Percentiles rank a stretch among this genome's conserved stretches.
Conservation (phyloP, 2,888 invertebrate genomes). For the Yponomeuta evonymella region DNA sequence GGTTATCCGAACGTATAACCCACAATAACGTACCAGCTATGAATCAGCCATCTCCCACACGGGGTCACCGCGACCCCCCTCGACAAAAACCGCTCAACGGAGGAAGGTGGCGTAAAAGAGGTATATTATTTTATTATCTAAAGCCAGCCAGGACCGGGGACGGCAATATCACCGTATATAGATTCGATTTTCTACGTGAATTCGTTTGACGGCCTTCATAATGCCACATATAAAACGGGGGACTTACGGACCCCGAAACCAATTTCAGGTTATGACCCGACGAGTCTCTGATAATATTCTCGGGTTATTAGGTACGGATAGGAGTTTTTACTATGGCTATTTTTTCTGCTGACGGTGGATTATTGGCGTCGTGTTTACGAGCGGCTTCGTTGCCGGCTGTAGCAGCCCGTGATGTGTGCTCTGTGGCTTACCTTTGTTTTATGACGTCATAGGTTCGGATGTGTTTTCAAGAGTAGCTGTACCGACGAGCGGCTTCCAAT, state of each 20-base stretch:
- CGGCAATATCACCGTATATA: conserved; percentile 75
- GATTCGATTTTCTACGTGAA: conserved; percentile 79
- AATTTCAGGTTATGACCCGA: conserved; percentile 77
- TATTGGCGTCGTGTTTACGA: conserved; percentile 69
- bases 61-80: conserved; percentile 33
- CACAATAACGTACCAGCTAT: not conserved
- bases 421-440: conserved; percentile 55
- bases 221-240: conserved; percentile 77
- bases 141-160: conserved; percentile 63
- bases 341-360: conserved; percentile 71
- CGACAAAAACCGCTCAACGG: conserved; percentile 15
- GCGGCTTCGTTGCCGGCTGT: conserved; percentile 23
- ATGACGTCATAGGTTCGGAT: conserved; percentile 44
- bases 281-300: conserved; percentile 76
- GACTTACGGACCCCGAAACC: conserved; percentile 77
- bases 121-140: conserved; percentile 76
- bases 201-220: conserved; percentile 78
- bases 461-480: conserved; percentile 4
- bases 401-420: conserved; percentile 22
- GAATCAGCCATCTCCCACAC: conserved; percentile 15
- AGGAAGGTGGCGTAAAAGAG: conserved; percentile 55
- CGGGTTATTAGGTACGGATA: conserved; percentile 76
- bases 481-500: not conserved
- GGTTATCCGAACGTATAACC: not conserved
- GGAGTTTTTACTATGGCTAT: conserved; percentile 77